Base-by-base conservation (phyloP, 2,113 vertebrate species). In the Parotia lawesii region DNA sequence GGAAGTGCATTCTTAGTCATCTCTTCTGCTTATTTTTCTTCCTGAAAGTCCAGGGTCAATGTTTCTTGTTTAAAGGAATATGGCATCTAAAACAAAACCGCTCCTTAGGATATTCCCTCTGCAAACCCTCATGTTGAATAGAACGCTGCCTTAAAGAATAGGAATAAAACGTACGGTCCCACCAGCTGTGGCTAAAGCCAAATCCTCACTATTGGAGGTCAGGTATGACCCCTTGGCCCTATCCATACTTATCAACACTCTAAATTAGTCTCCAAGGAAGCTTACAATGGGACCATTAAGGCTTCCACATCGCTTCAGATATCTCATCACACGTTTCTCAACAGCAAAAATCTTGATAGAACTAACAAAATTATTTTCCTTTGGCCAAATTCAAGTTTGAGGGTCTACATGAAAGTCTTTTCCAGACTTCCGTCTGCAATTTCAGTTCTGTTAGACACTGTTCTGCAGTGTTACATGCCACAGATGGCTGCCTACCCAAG, bases 401-500 rank as follows among this genome's bases (percentile, higher is more conserved):
- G n/a, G 81, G 70, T 66, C 82, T 67, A 23, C 33, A 18, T 2
- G 6, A 23, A 69, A 86, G 47, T 38, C 69, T 91, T 77, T 75
- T 85, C n/a, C 60, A 72, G 75, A 85, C 65, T 91, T 86, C 65
- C 2, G 2, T 54, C 69, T 86, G 61, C 60, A 72, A 15, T 84
- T 90, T 88, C 85, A 47, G 37, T 69, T 95, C 82, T 88, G 72
- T 85, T 80, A 91, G 89, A 84, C 53, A 31, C 82, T 28, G 44
- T 33, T 93, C 87, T 87, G 62, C 71, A 60, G 72, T 25, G 35
- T 74, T 93, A 90, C 53, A 53, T 11, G 14, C 75, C 92, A 91
- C 91, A 95, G 90, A 95, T 91, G 90, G 95, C 93, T 94, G 87
- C 72, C 69, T 94, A 88, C 69, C 87, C 72, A 78, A 89, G 61